A percentile compares a stretch with the other conserved stretches of the same genome.
These are phyloP conservation scores for Brachyrhaphis roseni DNA, from an alignment of 2,797 vertebrate species.

Conservation along the genomic window DNA sequence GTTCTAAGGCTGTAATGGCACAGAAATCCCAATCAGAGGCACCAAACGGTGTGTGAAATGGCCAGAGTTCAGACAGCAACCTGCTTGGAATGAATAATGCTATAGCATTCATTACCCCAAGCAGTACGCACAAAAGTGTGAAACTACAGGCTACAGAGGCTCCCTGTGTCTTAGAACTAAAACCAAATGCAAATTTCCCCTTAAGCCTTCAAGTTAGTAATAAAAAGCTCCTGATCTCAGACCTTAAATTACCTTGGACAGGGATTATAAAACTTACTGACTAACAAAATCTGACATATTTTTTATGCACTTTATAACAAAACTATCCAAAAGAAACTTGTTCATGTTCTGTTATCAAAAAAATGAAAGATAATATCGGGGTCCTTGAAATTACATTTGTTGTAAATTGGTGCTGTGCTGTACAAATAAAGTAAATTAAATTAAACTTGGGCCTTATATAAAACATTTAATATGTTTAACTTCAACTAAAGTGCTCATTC, in stretches of 20 bases:
- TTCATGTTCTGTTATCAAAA: background rate
- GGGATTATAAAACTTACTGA: conserved; percentile 10
- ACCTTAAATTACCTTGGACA: conserved; percentile 18
- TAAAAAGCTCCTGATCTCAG: conserved; percentile 25
- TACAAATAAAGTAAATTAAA: background rate
- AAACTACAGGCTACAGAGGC: conserved; percentile 30
- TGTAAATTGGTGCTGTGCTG: background rate
- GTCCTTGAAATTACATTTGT: background rate
- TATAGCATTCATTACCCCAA: conserved; percentile 36
- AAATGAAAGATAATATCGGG: conserved; percentile 2
- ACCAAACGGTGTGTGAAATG: conserved; percentile 66
- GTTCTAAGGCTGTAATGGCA: conserved; percentile 40
- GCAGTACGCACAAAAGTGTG: conserved; percentile 19
- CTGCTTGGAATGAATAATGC: conserved; percentile 59
- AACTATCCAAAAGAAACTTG: background rate
- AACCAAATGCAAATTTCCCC: conserved; percentile 23
- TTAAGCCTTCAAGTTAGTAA: conserved; percentile 14
- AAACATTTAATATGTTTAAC: background rate
- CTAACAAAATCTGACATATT: background rate
- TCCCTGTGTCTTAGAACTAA: conserved; percentile 18
- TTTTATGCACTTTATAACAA: background rate
- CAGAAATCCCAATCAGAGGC: conserved; percentile 55
- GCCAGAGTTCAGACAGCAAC: conserved; percentile 54
- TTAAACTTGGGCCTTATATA: background rate
- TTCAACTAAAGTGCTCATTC: background rate